Evolutionary conservation across 2,888 invertebrate species (phyloP), one percentile per base, ranked within the genome.

Genomic region (Thelaira solivaga): DNA sequence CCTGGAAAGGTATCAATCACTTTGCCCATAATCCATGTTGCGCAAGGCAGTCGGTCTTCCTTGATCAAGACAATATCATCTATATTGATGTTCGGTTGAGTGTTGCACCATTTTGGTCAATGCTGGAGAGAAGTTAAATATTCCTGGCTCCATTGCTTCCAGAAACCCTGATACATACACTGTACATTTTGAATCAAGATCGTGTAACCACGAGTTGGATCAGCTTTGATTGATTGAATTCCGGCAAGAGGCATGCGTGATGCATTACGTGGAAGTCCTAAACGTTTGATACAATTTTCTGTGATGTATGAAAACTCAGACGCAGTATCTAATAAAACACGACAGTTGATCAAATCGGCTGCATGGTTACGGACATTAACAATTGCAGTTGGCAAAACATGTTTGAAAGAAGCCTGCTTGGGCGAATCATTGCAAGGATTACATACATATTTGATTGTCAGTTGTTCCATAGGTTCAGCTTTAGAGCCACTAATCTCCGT

Each of bases 141-240:
- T 18, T 24, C 43, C 5, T 1, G 6, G 18, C 24, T 16, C 43
- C 43, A 29, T n/a, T n/a, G 22, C 5, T n/a, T 22, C 10, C 41
- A 6, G n/a, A n/a, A n/a, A n/a, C n/a, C n/a, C n/a, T n/a, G n/a
- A n/a, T n/a, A n/a, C n/a, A n/a, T n/a, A n/a, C 4, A 24, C 16
- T 59, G 59, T 10, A 59, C 18, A 29, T 59, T n/a, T 18, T 59
- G 43, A n/a, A n/a, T n/a, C n/a, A n/a, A n/a, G n/a, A n/a, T n/a
- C n/a, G n/a, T 39, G 10, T 39, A 16, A 1, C 55, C 67, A 13
- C 16, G 41, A 3, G 67, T 47, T 2, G 45, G 22, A 10, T 68
- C 57, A 1, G 57, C 59, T 18, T 59, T 47, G 0, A 68, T 39
- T n/a, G 68, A 68, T 10, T 57, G 59, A 29, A 68, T 68, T 13